Conservation (phyloP, 2,888 invertebrate genomes). For the Griposia aprilina region DNA sequence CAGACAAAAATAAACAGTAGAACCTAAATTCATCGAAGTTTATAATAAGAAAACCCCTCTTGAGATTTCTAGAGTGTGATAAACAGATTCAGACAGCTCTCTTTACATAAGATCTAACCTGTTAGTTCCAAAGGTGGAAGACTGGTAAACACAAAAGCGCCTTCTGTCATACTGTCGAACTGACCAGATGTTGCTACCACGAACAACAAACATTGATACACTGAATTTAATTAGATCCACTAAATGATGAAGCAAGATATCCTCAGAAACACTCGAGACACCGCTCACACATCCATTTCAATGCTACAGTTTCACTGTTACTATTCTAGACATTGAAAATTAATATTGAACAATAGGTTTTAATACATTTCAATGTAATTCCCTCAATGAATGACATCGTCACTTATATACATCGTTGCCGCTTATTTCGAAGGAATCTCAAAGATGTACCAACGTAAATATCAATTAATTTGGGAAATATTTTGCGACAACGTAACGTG, state of each 20-base stretch:
- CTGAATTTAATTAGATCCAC: constrained; percentile 13
- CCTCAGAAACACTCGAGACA: neutral
- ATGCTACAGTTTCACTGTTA: neutral
- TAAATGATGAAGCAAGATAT: constrained; percentile 17
- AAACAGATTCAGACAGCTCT: neutral
- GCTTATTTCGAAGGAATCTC: constrained; percentile 36
- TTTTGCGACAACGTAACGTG: constrained; percentile 27
- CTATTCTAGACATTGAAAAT: constrained; percentile 21
- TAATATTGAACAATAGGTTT: constrained; percentile 38
- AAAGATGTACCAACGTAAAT: constrained; percentile 34
- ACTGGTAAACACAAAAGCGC: constrained; percentile 41
- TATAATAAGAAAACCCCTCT: neutral
- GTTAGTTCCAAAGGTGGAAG: neutral
- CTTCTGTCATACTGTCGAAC: constrained; percentile 43
- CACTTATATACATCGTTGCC: constrained; percentile 27
- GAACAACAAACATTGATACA: constrained; percentile 46
- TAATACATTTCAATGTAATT: constrained; percentile 49
- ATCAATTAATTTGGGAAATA: constrained; percentile 44
- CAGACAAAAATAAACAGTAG: constrained; percentile 16
- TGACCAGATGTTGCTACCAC: constrained; percentile 12
- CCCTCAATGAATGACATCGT: constrained; percentile 20
- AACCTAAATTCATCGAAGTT: constrained; percentile 1
- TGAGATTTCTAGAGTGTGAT: neutral
- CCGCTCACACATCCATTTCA: constrained; percentile 9
- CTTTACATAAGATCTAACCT: constrained; percentile 44